Conservation (phyloP, 1,140 invertebrate genomes). For the Drosophila miranda region DNA sequence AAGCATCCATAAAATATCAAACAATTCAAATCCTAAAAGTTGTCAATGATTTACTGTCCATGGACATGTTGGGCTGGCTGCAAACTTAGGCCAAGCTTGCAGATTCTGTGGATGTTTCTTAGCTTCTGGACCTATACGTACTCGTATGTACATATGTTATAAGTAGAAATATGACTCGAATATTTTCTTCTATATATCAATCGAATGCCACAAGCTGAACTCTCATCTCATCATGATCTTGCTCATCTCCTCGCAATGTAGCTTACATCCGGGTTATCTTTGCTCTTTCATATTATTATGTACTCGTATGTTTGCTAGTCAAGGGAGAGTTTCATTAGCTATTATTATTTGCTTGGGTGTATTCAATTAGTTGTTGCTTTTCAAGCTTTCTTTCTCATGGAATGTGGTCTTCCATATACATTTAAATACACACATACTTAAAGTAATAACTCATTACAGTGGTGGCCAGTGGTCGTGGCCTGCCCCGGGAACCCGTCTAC, state of each 20-base stretch:
- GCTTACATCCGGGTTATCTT: slow-evolving; percentile 15
- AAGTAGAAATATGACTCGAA: slow-evolving; percentile 66
- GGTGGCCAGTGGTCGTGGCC: background rate
- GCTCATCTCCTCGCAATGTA: slow-evolving; percentile 9
- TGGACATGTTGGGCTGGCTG: slow-evolving; percentile 37
- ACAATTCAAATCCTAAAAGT: slow-evolving; percentile 71
- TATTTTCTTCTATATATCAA: slow-evolving; percentile 47
- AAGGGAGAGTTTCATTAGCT: slow-evolving; percentile 14
- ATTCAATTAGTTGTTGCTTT: slow-evolving; percentile 36
- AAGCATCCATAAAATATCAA: slow-evolving; percentile 48
- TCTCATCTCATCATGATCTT: slow-evolving; percentile 42
- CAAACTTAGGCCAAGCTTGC: slow-evolving; percentile 65
- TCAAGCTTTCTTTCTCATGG: slow-evolving; percentile 45
- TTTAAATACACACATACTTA: slow-evolving; percentile 49
- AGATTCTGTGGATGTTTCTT: slow-evolving; percentile 53
- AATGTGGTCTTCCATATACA: slow-evolving; percentile 45
- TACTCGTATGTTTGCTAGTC: slow-evolving; percentile 14
- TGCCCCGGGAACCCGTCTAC: slow-evolving; percentile 1
- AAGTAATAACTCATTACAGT: slow-evolving; percentile 44
- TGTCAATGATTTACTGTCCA: slow-evolving; percentile 60
- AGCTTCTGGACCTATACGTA: slow-evolving; percentile 64
- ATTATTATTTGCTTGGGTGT: slow-evolving; percentile 16
- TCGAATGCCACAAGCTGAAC: slow-evolving; percentile 41
- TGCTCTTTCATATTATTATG: background rate
- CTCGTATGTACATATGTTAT: slow-evolving; percentile 47